These are phyloP conservation scores for Maconellicoccus hirsutus DNA, from an alignment of 1,140 invertebrate species.

Conservation along the genomic window DNA sequence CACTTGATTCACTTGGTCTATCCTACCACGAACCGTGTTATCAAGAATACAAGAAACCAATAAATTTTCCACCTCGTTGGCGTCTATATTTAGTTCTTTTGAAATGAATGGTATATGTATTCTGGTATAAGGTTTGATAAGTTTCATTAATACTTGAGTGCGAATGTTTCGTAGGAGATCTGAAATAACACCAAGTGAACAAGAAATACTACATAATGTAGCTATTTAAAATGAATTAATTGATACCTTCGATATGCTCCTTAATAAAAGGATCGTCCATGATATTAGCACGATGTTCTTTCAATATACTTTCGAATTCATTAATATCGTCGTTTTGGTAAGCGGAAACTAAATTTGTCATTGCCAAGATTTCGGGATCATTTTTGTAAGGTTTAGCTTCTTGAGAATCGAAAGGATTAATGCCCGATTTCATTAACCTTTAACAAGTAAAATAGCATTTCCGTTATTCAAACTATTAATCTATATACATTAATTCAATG, in stretches of 20 bases:
- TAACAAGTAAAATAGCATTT: too few relatives aligned
- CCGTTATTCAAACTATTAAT: not conserved
- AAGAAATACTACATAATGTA: not conserved
- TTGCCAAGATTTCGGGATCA: conserved; percentile 97
- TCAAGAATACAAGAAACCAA: conserved; percentile 98
- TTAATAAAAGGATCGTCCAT: conserved; percentile 99
- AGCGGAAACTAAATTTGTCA: conserved; percentile 97
- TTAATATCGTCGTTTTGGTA: conserved; percentile 99
- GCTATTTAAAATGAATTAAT: not conserved
- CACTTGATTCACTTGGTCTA: conserved; percentile 94
- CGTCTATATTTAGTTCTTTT: conserved; percentile 92
- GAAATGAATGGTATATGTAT: conserved; percentile 98
- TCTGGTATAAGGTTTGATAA: conserved; percentile 95
- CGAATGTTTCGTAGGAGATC: conserved; percentile 93
- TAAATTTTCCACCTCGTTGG: conserved; percentile 89
- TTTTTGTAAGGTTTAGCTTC: conserved; percentile 99
- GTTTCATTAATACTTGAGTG: conserved; percentile 91
- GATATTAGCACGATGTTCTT: conserved; percentile 89
- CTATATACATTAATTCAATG: too few relatives aligned
- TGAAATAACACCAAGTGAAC: too few relatives aligned
- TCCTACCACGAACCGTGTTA: conserved; percentile 90
- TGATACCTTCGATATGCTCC: conserved; percentile 86
- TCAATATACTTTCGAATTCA: conserved; percentile 94
- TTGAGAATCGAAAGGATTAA: conserved; percentile 99
- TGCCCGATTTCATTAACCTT: conserved; percentile 99